These are phyloP conservation scores for Campylomormyrus tamandua DNA, from an alignment of 2,113 vertebrate genomes.

Conservation along the genomic window DNA sequence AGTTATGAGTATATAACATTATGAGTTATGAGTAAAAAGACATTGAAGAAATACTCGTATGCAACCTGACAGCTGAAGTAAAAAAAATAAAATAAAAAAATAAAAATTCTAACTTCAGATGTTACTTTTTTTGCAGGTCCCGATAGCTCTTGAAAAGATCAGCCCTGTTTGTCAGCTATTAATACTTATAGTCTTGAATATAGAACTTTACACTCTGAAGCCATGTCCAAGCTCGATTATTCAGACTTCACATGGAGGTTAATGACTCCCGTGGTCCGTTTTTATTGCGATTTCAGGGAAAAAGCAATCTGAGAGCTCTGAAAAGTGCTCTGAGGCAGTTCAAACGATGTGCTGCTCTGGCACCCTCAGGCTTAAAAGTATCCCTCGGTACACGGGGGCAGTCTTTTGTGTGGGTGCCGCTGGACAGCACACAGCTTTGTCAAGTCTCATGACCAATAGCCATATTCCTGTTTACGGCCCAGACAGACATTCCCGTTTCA, in stretches of 20 bases:
- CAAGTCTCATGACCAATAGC: slow-evolving; percentile 2
- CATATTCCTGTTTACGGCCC: slow-evolving; percentile 10
- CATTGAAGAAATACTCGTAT: background rate
- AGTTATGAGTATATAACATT: background rate
- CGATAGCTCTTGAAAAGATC: background rate
- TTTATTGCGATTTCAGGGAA: background rate
- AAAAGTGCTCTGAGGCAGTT: background rate
- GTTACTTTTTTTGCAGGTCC: background rate
- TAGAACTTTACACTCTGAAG: background rate
- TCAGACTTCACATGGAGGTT: background rate
- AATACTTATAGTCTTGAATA: background rate
- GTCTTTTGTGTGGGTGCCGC: background rate
- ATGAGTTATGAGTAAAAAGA: background rate
- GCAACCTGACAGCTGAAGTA: background rate
- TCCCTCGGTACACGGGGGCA: background rate
- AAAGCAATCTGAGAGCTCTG: background rate
- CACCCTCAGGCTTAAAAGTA: background rate
- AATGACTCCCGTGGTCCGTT: background rate
- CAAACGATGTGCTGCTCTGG: background rate
- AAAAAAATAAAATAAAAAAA: background rate
- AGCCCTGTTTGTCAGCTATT: background rate
- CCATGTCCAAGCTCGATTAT: background rate
- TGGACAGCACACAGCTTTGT: slow-evolving; percentile 6
- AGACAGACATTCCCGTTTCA: slow-evolving; percentile 21
- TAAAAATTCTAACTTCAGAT: background rate